phyloP scores from a whole-genome alignment of 35 echinoderm and acorn worm genomes.

The Lytechinus pictus region DNA sequence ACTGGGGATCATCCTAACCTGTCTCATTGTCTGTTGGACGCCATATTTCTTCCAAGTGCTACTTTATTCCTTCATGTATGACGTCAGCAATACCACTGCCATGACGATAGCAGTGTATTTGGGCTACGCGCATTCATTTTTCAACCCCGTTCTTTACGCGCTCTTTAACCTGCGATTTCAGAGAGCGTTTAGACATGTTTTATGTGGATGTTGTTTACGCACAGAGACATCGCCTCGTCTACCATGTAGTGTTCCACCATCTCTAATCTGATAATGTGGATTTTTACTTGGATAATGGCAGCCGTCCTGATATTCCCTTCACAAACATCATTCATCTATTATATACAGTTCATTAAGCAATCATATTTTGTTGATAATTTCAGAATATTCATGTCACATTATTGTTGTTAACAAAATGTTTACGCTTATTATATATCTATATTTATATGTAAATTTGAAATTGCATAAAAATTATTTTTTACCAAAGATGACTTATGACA shows the following conservation, averaged over 20 bases:
- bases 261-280: slow-evolving; percentile 15
- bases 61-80: slow-evolving; percentile 73
- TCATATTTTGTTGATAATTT: background rate
- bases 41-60: slow-evolving; percentile 94
- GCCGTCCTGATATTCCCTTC: background rate
- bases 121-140: slow-evolving; percentile 89
- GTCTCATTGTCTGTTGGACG: slow-evolving; percentile 92
- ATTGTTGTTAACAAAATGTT: background rate
- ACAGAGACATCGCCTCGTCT: slow-evolving; percentile 24
- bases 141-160: slow-evolving; percentile 87
- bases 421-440: background rate
- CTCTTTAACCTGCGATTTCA: slow-evolving; percentile 92
- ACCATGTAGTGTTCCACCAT: slow-evolving; percentile 51
- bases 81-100: slow-evolving; percentile 54
- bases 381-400: background rate
- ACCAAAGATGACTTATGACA: background rate
- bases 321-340: background rate
- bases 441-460: background rate
- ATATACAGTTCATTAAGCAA: background rate
- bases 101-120: slow-evolving; percentile 86
- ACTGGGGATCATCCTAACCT: slow-evolving; percentile 80
- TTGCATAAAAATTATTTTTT: background rate
- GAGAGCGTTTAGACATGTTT: slow-evolving; percentile 65
- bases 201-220: slow-evolving; percentile 56
- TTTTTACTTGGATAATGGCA: background rate